Percentiles rank a stretch among this genome's conserved stretches.
Evolutionary conservation across 2,113 vertebrate species (phyloP).

Genomic region (Haliaeetus leucogaster): DNA sequence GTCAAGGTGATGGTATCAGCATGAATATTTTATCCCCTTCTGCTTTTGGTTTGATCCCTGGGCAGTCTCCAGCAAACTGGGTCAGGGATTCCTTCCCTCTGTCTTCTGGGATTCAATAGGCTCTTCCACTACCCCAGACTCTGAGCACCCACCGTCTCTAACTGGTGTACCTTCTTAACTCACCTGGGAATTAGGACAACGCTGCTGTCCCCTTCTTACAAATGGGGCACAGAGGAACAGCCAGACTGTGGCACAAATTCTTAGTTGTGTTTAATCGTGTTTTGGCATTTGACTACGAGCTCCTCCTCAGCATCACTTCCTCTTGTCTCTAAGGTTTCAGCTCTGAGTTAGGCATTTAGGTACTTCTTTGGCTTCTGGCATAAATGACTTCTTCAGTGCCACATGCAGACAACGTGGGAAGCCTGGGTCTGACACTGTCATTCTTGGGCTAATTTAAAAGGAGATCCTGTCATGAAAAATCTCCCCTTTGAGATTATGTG

Average conservation of each 20-base stretch:
- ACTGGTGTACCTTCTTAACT: background rate
- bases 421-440: background rate
- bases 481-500: background rate
- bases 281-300: background rate
- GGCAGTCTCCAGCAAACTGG: background rate
- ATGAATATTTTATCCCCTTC: background rate
- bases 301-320: background rate
- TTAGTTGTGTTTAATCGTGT: background rate
- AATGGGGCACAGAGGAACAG: background rate
- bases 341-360: background rate
- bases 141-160: background rate
- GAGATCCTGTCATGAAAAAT: background rate
- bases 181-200: background rate
- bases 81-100: background rate
- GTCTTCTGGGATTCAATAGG: background rate
- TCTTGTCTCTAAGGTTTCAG: background rate
- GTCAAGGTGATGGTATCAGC: background rate
- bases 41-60: background rate
- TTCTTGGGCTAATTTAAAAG: background rate
- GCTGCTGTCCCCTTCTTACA: background rate
- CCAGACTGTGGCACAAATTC: background rate
- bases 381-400: background rate
- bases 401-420: background rate
- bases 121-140: background rate
- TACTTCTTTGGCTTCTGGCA: background rate